phyloP scores from a whole-genome alignment of 2,888 invertebrate genomes.

The Bhutanitis thaidina region DNA sequence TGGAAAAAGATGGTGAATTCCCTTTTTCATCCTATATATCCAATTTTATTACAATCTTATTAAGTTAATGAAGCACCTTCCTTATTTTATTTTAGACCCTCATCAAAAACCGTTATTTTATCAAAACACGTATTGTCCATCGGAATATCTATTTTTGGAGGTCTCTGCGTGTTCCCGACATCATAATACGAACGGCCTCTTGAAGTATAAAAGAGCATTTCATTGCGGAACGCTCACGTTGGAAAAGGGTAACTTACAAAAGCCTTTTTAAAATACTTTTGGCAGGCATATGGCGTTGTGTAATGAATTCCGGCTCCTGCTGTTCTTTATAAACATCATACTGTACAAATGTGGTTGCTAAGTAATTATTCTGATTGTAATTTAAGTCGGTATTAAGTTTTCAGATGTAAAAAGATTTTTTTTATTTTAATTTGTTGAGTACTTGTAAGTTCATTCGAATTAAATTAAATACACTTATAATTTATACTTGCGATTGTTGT shows the following conservation, averaged over 20 bases:
- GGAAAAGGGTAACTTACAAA: conserved; percentile 67
- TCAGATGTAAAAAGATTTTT: not conserved
- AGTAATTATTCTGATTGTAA: conserved; percentile 49
- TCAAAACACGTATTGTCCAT: conserved; percentile 67
- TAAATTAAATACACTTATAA: too few species aligned
- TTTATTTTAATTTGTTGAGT: too few species aligned
- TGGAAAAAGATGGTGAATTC: too few species aligned
- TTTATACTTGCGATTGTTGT: too few species aligned
- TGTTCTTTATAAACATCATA: conserved; percentile 52
- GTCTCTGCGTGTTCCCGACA: conserved; percentile 52
- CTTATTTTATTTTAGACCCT: conserved; percentile 29
- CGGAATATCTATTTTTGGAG: conserved; percentile 58
- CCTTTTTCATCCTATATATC: too few species aligned
- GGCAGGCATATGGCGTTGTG: conserved; percentile 52
- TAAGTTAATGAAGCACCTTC: not conserved
- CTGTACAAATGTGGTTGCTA: conserved; percentile 37
- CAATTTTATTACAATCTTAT: too few species aligned
- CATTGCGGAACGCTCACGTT: conserved; percentile 46
- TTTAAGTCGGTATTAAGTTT: conserved; percentile 8
- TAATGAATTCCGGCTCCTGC: conserved; percentile 46
- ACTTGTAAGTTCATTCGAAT: too few species aligned
- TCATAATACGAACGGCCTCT: conserved; percentile 49
- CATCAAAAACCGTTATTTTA: conserved; percentile 61
- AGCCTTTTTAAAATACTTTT: conserved; percentile 70
- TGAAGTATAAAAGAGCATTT: conserved; percentile 70